Conservation (phyloP, 2,888 invertebrate species). For the Drosophila heteroneura region DNA sequence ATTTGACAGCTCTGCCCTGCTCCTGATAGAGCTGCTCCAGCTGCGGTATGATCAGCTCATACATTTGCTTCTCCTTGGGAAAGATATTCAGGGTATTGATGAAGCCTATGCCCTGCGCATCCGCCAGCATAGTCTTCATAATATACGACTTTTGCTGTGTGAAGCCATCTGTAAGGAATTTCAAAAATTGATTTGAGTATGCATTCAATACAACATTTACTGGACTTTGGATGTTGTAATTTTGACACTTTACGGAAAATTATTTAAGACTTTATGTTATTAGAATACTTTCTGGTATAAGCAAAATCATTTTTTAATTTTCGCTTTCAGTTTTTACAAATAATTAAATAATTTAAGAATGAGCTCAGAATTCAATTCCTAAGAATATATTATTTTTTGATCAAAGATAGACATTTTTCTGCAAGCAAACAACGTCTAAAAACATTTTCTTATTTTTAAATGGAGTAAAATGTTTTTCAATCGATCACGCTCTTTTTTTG, state of each 20-base stretch:
- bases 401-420: background rate
- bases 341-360: background rate
- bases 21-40: conserved; percentile 80
- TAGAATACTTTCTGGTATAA: background rate
- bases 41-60: conserved; percentile 77
- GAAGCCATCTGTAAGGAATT: conserved; percentile 70
- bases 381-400: background rate
- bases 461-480: background rate
- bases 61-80: conserved; percentile 83
- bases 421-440: background rate
- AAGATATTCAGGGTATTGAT: conserved; percentile 81
- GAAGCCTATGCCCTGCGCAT: conserved; percentile 74
- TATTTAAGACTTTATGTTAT: background rate
- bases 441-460: background rate
- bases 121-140: conserved; percentile 80
- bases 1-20: conserved; percentile 64
- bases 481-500: background rate
- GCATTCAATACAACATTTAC: background rate
- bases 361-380: background rate
- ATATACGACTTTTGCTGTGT: conserved; percentile 80
- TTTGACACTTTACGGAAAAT: background rate
- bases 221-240: background rate
- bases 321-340: background rate
- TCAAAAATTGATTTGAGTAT: background rate
- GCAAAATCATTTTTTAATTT: background rate